Percentiles rank a stretch among this genome's conserved stretches.
These are phyloP conservation scores for Tipula vernalis DNA, from an alignment of 2,888 invertebrate species.

Conservation along the genomic window DNA sequence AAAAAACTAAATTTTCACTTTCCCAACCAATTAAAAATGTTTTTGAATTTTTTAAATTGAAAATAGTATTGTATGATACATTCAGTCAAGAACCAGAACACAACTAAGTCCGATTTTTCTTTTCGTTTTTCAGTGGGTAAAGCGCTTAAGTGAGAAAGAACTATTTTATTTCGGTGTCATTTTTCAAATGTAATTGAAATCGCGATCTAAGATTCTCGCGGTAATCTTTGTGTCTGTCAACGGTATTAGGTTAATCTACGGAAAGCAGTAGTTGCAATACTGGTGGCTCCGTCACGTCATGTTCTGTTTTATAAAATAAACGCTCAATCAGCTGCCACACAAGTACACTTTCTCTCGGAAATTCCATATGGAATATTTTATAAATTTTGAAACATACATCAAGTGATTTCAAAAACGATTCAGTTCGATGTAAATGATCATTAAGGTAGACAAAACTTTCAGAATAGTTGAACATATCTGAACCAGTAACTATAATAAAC, in stretches of 20 bases:
- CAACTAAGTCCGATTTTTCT: no score
- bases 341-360: not conserved
- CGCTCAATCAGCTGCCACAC: not conserved
- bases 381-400: not conserved
- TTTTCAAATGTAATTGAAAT: no score
- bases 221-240: no score
- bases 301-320: not conserved
- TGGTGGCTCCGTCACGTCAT: not conserved
- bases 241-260: not conserved
- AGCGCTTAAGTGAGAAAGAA: no score
- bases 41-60: no score
- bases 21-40: no score
- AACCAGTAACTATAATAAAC: not conserved
- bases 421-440: not conserved
- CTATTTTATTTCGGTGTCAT: no score
- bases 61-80: no score
- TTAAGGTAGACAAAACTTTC: not conserved
- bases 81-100: no score
- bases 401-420: not conserved
- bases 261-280: not conserved
- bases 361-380: not conserved
- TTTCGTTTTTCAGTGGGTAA: no score
- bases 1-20: no score
- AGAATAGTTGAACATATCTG: not conserved
- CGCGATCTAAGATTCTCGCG: no score